Evolutionary conservation across 2,797 vertebrate genomes (phyloP), one percentile per base, ranked within the genome.

Genomic region (Danio tinwini): DNA sequence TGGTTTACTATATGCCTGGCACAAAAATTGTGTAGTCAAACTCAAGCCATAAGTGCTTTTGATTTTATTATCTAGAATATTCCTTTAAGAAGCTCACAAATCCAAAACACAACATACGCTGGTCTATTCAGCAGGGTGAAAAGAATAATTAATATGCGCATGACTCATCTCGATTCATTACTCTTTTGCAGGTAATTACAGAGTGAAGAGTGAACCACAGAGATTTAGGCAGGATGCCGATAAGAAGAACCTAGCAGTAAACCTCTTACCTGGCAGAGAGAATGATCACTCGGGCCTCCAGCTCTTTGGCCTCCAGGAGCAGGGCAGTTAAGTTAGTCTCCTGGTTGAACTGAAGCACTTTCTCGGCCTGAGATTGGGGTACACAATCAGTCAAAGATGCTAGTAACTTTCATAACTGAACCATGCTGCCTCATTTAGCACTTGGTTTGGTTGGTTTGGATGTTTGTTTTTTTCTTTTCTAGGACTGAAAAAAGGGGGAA

Each of bases 331-430:
- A 94, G 7, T 99, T 99, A 94, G 97, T 99, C 90, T 98, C 98
- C 3, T 98, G 97, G 90, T 97, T 98, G 90, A 99, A 99, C 92
- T 99, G 98, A 92, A 99, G 96, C 91, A 98, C 96, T 95, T 99
- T 99, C 94, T 99, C 98, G 81, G 98, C 97, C 98, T 99, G 96
- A 87, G 94, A 94, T 97, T 85, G 83, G 94, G 91, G 90, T 94
- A 94, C 80, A 85, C 88, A 94, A 92, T 92, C 91, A 95, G 95
- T 92, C 89, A 49, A 86, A 88, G 87, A 90, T 89, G 89, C 68
- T 89, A 81, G 85, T 86, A 89, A 90, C 92, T 92, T 91, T 61
- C 82, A 83, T 86, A 82, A 85, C 67, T 92, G 92, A 90, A 90
- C 93, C 92, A 93, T 79, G 86, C 89, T 82, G 83, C 80, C 78